Percentiles rank a stretch among this genome's conserved stretches.
These are phyloP conservation scores for Lamprotornis superbus DNA, from an alignment of 2,113 vertebrate genomes.

Conservation along the genomic window DNA sequence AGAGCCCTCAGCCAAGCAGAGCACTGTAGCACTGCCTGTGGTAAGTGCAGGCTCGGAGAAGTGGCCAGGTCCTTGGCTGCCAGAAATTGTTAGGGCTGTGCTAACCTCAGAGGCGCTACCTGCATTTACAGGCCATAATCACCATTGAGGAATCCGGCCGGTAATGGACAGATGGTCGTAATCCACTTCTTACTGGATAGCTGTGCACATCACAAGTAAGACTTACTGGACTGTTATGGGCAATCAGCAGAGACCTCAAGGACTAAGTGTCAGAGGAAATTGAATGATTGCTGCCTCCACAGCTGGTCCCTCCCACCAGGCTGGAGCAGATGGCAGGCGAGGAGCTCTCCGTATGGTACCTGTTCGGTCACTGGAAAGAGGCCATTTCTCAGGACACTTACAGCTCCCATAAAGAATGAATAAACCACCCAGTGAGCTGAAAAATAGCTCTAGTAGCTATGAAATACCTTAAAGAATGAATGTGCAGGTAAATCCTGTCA, in stretches of 20 bases:
- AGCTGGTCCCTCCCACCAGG: slow-evolving; percentile 6
- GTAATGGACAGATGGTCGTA: neutral
- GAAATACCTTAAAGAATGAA: neutral
- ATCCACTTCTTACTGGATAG: neutral
- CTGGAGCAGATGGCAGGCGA: slow-evolving; percentile 28
- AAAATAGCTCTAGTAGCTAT: neutral
- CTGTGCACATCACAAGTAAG: neutral
- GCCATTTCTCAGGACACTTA: neutral
- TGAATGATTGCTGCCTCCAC: neutral
- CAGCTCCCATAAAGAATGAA: slow-evolving; percentile 16
- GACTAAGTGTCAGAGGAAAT: neutral
- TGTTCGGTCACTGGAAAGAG: neutral
- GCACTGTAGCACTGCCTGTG: neutral
- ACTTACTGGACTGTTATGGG: neutral
- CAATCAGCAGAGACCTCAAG: slow-evolving; percentile 22
- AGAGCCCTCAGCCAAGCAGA: neutral
- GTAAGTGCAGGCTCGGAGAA: neutral
- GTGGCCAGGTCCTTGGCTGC: neutral
- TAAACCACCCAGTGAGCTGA: neutral
- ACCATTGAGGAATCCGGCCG: neutral
- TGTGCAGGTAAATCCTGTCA: neutral
- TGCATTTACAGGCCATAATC: neutral
- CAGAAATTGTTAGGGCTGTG: neutral
- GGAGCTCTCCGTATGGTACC: neutral
- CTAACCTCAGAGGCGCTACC: neutral